Evolutionary conservation across 2,113 vertebrate genomes (phyloP).

Genomic region (Pao palembangensis): DNA sequence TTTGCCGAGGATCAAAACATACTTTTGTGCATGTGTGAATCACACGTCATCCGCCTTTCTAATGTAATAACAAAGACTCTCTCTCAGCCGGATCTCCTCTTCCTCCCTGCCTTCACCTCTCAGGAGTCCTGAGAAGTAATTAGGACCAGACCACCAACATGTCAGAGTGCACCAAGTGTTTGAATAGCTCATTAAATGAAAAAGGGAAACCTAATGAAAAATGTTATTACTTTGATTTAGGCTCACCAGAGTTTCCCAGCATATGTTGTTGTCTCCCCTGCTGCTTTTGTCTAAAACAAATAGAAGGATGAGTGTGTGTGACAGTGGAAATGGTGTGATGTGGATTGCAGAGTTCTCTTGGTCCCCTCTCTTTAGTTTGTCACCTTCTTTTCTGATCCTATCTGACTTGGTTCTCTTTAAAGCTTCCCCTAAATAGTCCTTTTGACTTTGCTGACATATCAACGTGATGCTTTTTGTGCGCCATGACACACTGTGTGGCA

Average conservation of each 20-base stretch:
- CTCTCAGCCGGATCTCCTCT: neutral
- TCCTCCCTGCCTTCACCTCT: neutral
- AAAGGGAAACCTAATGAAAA: neutral
- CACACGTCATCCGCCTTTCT: neutral
- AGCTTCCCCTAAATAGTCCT: too few relatives aligned
- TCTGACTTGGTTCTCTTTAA: too few relatives aligned
- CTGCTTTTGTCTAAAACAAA: too few relatives aligned
- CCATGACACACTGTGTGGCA: neutral
- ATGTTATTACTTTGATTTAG: neutral
- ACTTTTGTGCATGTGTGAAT: neutral
- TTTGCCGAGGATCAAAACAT: constrained; percentile 15
- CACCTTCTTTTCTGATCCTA: too few relatives aligned
- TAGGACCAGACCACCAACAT: constrained; percentile 1
- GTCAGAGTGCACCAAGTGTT: constrained; percentile 13
- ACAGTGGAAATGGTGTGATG: too few relatives aligned
- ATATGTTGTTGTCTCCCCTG: too few relatives aligned
- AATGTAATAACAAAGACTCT: constrained; percentile 8
- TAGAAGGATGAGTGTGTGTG: too few relatives aligned
- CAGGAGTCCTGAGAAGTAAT: neutral
- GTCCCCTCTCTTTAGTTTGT: too few relatives aligned
- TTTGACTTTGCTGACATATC: too few relatives aligned
- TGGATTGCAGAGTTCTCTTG: too few relatives aligned
- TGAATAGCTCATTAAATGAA: constrained; percentile 11
- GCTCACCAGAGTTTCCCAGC: too few relatives aligned
- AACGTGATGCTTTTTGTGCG: too few relatives aligned